phyloP scores from a whole-genome alignment of 2,797 vertebrate species.

The Falco berigora region DNA sequence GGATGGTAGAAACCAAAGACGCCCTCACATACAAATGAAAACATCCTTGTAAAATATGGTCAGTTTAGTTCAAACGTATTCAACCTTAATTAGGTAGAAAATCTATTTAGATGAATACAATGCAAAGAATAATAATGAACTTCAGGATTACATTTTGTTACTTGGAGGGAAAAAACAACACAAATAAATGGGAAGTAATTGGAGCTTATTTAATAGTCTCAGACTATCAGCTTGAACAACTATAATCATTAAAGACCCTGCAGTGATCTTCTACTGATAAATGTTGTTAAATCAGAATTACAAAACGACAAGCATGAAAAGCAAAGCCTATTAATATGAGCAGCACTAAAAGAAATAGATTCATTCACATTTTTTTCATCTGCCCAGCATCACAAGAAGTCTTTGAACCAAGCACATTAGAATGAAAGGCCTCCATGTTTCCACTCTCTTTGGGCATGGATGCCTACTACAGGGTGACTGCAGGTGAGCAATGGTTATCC shows the following conservation, averaged over 20 bases:
- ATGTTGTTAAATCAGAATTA: slow-evolving; percentile 40
- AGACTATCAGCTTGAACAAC: slow-evolving; percentile 36
- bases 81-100: slow-evolving; percentile 61
- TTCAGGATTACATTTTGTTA: slow-evolving; percentile 40
- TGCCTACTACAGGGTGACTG: neutral
- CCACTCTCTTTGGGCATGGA: rapidly evolving
- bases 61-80: slow-evolving; percentile 31
- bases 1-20: neutral
- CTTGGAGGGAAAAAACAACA: neutral
- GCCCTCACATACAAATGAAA: neutral
- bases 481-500: neutral
- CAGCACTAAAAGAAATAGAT: neutral
- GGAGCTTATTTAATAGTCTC: slow-evolving; percentile 33
- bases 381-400: neutral
- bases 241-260: slow-evolving; percentile 30
- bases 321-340: neutral
- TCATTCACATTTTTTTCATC: neutral
- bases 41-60: slow-evolving; percentile 24
- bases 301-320: neutral
- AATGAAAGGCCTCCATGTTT: neutral
- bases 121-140: slow-evolving; percentile 50
- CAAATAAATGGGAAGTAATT: slow-evolving; percentile 40
- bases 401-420: neutral
- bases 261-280: slow-evolving; percentile 43
- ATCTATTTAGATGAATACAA: slow-evolving; percentile 56